A percentile compares a stretch with the other conserved stretches of the same genome.
Conservation (phyloP, 2,888 invertebrate species). For the Cosmopolites sordidus region DNA sequence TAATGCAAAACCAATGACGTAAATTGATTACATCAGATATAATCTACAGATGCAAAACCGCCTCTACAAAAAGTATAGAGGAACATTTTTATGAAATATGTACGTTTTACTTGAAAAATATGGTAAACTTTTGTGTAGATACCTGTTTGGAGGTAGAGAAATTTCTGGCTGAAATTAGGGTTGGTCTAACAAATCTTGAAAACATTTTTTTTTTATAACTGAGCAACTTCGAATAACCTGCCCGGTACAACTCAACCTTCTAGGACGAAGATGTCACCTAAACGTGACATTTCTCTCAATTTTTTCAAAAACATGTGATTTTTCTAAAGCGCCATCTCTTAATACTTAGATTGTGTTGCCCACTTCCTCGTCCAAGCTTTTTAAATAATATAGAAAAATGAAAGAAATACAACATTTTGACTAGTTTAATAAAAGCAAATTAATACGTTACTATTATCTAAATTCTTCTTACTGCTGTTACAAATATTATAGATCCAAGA, state of each 20-base stretch:
- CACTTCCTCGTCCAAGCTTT: no score
- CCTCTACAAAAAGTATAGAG: no score
- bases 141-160: slow-evolving; percentile 41
- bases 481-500: no score
- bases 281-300: slow-evolving; percentile 15
- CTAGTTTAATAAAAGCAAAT: no score
- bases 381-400: no score
- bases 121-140: no score
- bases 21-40: slow-evolving; percentile 12
- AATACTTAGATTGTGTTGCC: no score
- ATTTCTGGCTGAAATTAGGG: slow-evolving; percentile 34
- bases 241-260: slow-evolving; percentile 16
- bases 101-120: no score
- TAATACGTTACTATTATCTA: no score
- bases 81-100: no score
- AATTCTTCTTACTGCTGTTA: no score
- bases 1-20: neutral
- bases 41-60: neutral
- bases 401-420: no score
- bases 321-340: neutral
- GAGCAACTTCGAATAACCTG: neutral
- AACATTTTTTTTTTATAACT: slow-evolving; percentile 53
- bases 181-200: slow-evolving; percentile 59
- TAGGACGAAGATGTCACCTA: slow-evolving; percentile 23
- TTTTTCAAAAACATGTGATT: slow-evolving; percentile 9